Conservation (phyloP, 2,113 vertebrate species). For the Miniopterus natalensis region DNA sequence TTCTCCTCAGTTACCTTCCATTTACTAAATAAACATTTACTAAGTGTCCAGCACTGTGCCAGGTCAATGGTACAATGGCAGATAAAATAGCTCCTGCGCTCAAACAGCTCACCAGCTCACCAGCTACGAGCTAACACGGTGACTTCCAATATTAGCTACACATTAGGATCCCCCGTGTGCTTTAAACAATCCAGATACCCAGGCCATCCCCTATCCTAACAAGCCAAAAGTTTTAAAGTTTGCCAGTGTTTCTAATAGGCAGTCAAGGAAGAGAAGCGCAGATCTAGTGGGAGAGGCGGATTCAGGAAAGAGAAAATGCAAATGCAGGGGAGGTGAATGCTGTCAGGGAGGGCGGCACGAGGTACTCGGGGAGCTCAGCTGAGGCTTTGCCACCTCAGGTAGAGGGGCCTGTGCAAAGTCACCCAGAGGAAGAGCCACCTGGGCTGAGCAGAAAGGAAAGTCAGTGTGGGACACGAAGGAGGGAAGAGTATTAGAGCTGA, state of each 20-base stretch:
- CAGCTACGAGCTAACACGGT: too few relatives aligned
- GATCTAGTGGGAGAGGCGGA: neutral
- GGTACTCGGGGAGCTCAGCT: neutral
- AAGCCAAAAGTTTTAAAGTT: neutral
- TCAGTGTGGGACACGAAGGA: neutral
- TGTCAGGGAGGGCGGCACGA: neutral
- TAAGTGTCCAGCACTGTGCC: neutral
- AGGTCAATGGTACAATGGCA: neutral
- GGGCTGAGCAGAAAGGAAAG: neutral
- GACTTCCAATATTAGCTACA: neutral
- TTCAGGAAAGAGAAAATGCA: neutral
- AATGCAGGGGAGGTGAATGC: neutral
- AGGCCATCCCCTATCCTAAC: neutral
- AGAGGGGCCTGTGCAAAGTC: too few relatives aligned
- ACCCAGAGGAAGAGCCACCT: neutral
- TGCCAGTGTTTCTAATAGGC: neutral
- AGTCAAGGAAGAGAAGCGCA: neutral
- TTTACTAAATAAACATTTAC: constrained; percentile 15
- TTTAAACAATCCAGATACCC: neutral
- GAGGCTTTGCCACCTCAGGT: neutral
- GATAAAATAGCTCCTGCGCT: neutral
- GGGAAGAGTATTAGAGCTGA: rapidly evolving
- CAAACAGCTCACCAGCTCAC: neutral
- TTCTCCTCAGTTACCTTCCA: neutral
- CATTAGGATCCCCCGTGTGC: neutral